A percentile compares a stretch with the other conserved stretches of the same genome.
Conservation (phyloP, 2,113 vertebrate species). For the Antennarius striatus region DNA sequence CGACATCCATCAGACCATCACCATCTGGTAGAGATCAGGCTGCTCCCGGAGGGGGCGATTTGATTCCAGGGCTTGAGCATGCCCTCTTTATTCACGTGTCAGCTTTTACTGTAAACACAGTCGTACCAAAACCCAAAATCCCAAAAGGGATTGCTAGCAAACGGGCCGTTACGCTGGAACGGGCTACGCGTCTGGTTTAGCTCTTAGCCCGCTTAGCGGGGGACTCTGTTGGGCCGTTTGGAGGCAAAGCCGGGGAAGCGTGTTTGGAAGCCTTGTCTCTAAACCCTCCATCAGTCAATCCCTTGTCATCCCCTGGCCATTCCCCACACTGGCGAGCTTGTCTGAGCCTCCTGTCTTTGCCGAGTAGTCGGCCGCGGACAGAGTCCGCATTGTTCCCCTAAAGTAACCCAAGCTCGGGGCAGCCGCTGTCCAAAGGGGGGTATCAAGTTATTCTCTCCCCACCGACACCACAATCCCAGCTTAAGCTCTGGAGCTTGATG, state of each 20-base stretch:
- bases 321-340: constrained; percentile 72
- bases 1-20: constrained; percentile 56
- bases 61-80: constrained; percentile 67
- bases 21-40: constrained; percentile 79
- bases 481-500: constrained; percentile 69
- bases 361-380: constrained; percentile 70
- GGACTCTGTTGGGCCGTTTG: constrained; percentile 61
- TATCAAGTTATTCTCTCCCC: constrained; percentile 75
- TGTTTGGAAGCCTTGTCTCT: constrained; percentile 61
- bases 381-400: constrained; percentile 77
- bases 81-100: constrained; percentile 69
- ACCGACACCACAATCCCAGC: constrained; percentile 64
- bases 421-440: constrained; percentile 68
- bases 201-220: constrained; percentile 48
- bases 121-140: constrained; percentile 73
- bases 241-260: constrained; percentile 58
- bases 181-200: constrained; percentile 60
- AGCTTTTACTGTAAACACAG: constrained; percentile 78
- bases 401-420: constrained; percentile 76
- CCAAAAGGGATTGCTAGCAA: constrained; percentile 63
- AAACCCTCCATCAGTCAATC: constrained; percentile 32
- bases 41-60: constrained; percentile 66
- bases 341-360: constrained; percentile 70
- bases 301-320: constrained; percentile 57
- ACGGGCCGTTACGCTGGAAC: constrained; percentile 44